Percentiles rank a stretch among this genome's conserved stretches.
These are phyloP conservation scores for Electrophaes corylata DNA, from an alignment of 2,888 invertebrate genomes.

Conservation along the genomic window DNA sequence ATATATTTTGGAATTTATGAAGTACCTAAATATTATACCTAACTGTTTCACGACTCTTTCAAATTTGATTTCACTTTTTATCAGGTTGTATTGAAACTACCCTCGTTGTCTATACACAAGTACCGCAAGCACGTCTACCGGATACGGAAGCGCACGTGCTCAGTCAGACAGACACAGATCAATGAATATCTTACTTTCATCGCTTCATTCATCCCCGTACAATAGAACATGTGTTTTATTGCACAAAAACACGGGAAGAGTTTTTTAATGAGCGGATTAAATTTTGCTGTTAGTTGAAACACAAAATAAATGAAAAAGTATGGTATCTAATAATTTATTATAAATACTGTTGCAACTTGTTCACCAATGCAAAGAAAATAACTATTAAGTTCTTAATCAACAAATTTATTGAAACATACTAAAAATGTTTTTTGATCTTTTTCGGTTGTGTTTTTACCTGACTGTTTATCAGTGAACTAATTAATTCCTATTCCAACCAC, in stretches of 20 bases:
- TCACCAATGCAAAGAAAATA: background rate
- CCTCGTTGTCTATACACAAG: slow-evolving; percentile 29
- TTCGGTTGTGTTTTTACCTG: background rate
- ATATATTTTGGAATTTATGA: too few species aligned
- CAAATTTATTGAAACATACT: background rate
- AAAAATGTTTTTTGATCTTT: background rate
- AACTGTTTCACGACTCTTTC: background rate
- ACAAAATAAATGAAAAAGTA: background rate
- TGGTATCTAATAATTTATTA: background rate
- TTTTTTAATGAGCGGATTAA: background rate
- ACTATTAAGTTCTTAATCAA: background rate
- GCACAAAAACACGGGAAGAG: slow-evolving; percentile 17
- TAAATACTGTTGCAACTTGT: background rate
- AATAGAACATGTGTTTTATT: slow-evolving; percentile 26
- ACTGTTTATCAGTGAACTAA: background rate
- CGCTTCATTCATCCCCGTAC: slow-evolving; percentile 17
- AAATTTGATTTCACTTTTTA: slow-evolving; percentile 16
- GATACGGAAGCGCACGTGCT: slow-evolving; percentile 52
- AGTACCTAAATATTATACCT: background rate
- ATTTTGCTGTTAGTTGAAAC: background rate
- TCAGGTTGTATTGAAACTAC: slow-evolving; percentile 9
- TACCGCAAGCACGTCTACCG: slow-evolving; percentile 41
- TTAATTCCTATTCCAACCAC: background rate
- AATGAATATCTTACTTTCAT: slow-evolving; percentile 37
- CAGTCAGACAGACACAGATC: slow-evolving; percentile 34